These are phyloP conservation scores for Acanthiza pusilla DNA, from an alignment of 2,797 vertebrate genomes.

Conservation along the genomic window DNA sequence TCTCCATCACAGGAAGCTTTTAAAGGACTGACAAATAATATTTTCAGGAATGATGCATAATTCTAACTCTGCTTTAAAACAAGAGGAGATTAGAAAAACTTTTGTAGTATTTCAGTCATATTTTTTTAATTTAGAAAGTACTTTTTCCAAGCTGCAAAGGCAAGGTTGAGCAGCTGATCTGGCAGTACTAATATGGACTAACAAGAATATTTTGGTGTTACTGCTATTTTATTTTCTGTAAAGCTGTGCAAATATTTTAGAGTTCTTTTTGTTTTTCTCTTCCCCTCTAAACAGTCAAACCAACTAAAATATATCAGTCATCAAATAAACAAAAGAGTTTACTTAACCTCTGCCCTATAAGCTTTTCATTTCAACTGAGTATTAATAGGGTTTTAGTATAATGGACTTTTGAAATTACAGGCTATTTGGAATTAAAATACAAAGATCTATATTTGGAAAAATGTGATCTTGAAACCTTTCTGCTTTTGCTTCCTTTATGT, in stretches of 20 bases:
- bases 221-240: neutral
- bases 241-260: constrained; percentile 3
- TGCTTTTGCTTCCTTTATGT: neutral
- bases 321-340: constrained; percentile 24
- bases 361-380: constrained; percentile 2
- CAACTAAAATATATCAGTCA: neutral
- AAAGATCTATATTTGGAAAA: neutral
- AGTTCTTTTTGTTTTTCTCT: neutral
- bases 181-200: neutral
- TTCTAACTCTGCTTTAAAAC: neutral
- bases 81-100: neutral
- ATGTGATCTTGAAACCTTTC: neutral
- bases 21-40: neutral
- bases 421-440: neutral
- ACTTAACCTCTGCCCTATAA: constrained; percentile 19
- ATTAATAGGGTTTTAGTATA: constrained; percentile 6
- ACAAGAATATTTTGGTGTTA: neutral
- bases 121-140: neutral
- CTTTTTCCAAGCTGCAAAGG: neutral
- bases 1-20: neutral
- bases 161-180: neutral
- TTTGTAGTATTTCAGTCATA: neutral
- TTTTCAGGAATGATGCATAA: neutral
- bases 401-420: constrained; percentile 30
- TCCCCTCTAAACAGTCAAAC: neutral